Percentiles rank a stretch among this genome's conserved stretches.
These are phyloP conservation scores for Phylloscopus trochiloides DNA, from an alignment of 2,113 vertebrate genomes.

Conservation along the genomic window DNA sequence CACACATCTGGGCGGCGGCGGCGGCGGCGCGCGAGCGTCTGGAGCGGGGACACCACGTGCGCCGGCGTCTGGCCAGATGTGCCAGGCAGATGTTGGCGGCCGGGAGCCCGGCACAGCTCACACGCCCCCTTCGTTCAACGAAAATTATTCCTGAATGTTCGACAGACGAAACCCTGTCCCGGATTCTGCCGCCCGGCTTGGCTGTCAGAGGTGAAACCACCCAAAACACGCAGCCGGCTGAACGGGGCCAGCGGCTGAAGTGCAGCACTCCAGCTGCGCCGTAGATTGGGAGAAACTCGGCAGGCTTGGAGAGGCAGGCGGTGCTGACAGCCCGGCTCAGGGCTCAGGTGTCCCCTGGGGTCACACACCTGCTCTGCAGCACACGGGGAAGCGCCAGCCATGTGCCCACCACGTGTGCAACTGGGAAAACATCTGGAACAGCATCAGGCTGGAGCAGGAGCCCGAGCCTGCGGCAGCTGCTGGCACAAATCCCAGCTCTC, in stretches of 20 bases:
- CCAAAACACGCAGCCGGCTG: rapidly evolving
- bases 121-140: rapidly evolving
- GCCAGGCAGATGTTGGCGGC: not conserved
- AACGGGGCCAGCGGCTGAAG: rapidly evolving
- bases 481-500: not conserved
- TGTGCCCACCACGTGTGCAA: not conserved
- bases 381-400: not conserved
- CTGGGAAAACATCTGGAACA: not conserved
- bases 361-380: not conserved
- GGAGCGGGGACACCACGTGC: not conserved
- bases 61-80: not conserved
- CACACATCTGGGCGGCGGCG: not conserved
- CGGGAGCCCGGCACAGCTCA: not conserved
- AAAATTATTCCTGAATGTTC: rapidly evolving
- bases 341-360: not conserved
- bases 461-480: not conserved
- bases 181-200: not conserved
- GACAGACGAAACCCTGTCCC: not conserved
- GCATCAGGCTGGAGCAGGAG: not conserved
- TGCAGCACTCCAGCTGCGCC: rapidly evolving
- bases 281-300: rapidly evolving
- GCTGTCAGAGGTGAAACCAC: not conserved
- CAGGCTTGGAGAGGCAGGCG: rapidly evolving
- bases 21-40: not conserved
- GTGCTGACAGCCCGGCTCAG: rapidly evolving